These are phyloP conservation scores for Danio aesculapii DNA, from an alignment of 2,797 vertebrate genomes.

Conservation along the genomic window DNA sequence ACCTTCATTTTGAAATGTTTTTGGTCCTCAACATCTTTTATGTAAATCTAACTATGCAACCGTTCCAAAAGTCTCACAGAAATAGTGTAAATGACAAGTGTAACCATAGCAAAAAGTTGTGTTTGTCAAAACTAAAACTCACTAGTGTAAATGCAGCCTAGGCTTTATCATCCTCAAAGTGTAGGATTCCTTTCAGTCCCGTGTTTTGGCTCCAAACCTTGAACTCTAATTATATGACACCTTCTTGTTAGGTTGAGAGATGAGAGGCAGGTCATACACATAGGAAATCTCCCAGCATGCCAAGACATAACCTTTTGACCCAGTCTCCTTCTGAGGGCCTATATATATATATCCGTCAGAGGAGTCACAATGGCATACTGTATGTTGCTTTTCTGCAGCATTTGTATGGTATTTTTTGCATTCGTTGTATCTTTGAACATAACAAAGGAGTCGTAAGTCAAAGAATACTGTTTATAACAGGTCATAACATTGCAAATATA, in stretches of 20 bases:
- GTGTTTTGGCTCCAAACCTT: not conserved
- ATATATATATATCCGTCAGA: not conserved
- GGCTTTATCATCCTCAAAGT: conserved; percentile 31
- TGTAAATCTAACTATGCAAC: too few species aligned
- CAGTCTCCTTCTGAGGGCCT: not conserved
- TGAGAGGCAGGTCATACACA: conserved; percentile 4
- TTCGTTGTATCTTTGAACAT: too few species aligned
- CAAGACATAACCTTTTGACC: conserved; percentile 2
- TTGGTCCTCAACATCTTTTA: too few species aligned
- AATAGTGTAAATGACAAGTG: too few species aligned
- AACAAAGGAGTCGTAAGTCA: too few species aligned
- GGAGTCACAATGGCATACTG: not conserved
- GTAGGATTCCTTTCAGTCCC: not conserved
- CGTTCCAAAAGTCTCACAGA: too few species aligned
- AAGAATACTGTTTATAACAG: too few species aligned
- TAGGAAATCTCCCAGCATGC: not conserved
- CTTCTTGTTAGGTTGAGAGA: not conserved
- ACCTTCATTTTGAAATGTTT: too few species aligned
- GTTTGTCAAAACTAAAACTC: too few species aligned
- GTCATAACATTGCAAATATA: too few species aligned
- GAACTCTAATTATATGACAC: not conserved
- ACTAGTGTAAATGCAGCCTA: too few species aligned
- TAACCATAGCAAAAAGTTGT: too few species aligned
- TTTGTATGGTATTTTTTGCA: not conserved
- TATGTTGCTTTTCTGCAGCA: not conserved